phyloP scores from a whole-genome alignment of 2,113 vertebrate species.

The Perca schrenkii region DNA sequence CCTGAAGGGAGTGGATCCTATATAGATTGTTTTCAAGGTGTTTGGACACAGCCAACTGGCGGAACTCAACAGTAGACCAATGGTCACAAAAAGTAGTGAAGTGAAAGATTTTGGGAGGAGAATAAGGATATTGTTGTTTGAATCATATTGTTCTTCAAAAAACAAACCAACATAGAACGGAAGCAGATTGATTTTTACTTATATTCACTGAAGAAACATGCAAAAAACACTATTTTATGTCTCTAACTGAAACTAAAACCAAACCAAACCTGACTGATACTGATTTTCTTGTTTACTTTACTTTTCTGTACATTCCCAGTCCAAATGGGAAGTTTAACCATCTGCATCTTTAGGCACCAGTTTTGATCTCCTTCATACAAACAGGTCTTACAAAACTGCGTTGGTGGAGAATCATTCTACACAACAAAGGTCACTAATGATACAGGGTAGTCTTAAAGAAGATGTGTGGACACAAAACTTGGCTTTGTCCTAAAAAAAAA shows the following conservation, averaged over 20 bases:
- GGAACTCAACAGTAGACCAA: slow-evolving; percentile 33
- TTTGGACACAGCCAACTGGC: slow-evolving; percentile 45
- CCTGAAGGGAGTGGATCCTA: slow-evolving; percentile 62
- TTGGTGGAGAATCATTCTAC: neutral
- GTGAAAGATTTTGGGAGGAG: slow-evolving; percentile 2
- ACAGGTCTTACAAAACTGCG: neutral
- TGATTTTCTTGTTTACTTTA: neutral
- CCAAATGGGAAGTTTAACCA: neutral
- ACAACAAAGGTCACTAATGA: neutral
- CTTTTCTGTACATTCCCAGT: neutral
- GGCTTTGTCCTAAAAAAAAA: neutral
- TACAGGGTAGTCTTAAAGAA: slow-evolving; percentile 4
- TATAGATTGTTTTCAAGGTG: slow-evolving; percentile 68
- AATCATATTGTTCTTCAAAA: neutral
- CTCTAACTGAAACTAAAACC: neutral
- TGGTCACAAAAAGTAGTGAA: neutral
- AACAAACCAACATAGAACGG: neutral
- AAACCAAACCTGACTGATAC: neutral
- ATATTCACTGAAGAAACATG: neutral
- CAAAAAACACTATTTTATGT: neutral
- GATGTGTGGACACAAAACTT: slow-evolving; percentile 25
- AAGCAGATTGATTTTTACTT: neutral
- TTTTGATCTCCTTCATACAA: neutral
- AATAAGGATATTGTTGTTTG: neutral
- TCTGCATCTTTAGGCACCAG: neutral